Percentiles rank a stretch among this genome's conserved stretches.
phyloP scores from a whole-genome alignment of 2,113 vertebrate genomes.

The Lanius ludovicianus region DNA sequence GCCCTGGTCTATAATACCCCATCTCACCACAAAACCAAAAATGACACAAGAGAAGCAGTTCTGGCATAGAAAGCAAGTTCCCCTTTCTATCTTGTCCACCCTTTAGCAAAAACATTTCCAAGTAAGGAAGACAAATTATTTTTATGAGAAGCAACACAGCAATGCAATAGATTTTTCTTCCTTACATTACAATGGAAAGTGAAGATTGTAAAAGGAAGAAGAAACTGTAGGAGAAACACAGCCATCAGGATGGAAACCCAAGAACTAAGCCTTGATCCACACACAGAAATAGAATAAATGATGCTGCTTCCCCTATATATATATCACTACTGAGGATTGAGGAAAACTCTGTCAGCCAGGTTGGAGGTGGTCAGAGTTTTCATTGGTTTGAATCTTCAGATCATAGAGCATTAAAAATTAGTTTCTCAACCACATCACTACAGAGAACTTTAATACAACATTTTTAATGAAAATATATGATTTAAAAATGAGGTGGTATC shows the following conservation, averaged over 20 bases:
- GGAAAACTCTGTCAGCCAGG: neutral
- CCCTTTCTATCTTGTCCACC: neutral
- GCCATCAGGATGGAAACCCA: neutral
- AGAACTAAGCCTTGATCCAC: neutral
- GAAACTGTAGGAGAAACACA: neutral
- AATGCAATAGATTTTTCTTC: neutral
- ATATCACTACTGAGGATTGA: neutral
- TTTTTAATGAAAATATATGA: neutral
- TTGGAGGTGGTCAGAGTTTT: neutral
- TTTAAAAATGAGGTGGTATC: neutral
- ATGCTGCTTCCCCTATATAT: neutral
- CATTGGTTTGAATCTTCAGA: neutral
- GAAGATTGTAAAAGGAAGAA: neutral
- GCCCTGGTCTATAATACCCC: neutral
- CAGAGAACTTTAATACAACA: neutral
- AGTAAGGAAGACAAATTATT: neutral
- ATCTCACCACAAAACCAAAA: neutral
- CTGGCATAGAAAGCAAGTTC: neutral
- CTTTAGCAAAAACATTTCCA: constrained; percentile 4
- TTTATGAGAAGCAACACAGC: neutral
- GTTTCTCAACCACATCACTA: neutral
- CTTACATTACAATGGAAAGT: neutral
- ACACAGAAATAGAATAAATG: neutral
- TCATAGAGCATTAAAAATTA: neutral
- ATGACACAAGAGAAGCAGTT: neutral